phyloP scores from a whole-genome alignment of 2,113 vertebrate genomes.

The Loxodonta africana region DNA sequence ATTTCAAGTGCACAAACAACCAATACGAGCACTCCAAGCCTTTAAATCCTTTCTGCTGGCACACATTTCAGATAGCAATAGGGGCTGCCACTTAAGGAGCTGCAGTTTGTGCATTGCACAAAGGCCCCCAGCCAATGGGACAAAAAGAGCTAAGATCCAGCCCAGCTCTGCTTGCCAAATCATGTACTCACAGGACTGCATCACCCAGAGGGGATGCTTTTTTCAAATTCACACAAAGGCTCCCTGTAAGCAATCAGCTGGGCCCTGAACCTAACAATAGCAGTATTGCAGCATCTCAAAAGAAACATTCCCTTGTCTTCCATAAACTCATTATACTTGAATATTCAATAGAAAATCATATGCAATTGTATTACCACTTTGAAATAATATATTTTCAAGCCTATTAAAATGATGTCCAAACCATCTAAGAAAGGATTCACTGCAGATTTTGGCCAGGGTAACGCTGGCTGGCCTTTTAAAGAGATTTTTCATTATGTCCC shows the following conservation, averaged over 20 bases:
- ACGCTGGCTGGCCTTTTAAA: constrained; percentile 49
- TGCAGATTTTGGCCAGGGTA: constrained; percentile 36
- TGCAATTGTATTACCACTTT: constrained; percentile 75
- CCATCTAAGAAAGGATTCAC: not conserved
- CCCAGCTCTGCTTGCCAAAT: constrained; percentile 54
- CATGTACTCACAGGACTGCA: constrained; percentile 54
- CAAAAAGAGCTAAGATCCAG: constrained; percentile 64
- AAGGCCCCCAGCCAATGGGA: constrained; percentile 56
- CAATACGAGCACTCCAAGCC: not conserved
- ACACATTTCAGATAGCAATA: not conserved
- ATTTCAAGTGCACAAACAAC: not conserved
- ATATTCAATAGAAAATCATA: constrained; percentile 72
- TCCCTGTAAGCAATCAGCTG: constrained; percentile 81
- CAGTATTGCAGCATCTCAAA: constrained; percentile 77
- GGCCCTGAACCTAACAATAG: constrained; percentile 77
- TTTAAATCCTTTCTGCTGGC: constrained; percentile 54
- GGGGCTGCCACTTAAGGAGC: constrained; percentile 35
- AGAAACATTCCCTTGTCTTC: constrained; percentile 80
- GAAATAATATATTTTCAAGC: constrained; percentile 72
- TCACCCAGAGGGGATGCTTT: constrained; percentile 60
- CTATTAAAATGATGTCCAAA: constrained; percentile 47
- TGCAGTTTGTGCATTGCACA: constrained; percentile 40
- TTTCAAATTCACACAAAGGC: constrained; percentile 80
- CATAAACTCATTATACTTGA: constrained; percentile 77
- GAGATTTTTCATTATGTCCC: constrained; percentile 6